Percentiles rank a stretch among this genome's conserved stretches.
Evolutionary conservation across 2,797 vertebrate genomes (phyloP).

Genomic region (Serranus cabrilla): DNA sequence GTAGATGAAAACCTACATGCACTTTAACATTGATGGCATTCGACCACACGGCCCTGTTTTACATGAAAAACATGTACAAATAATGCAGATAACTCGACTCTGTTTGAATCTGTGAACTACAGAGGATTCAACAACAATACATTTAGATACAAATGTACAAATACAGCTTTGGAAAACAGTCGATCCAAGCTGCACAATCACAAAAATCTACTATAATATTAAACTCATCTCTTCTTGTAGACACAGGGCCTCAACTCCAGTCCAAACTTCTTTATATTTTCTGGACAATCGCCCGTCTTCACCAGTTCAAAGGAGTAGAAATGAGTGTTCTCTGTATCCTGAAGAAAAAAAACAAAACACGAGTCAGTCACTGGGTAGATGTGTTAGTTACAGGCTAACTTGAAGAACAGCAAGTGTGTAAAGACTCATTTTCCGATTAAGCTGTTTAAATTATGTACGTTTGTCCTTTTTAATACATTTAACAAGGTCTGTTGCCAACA

Average conservation of each 20-base stretch:
- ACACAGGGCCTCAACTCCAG: constrained; percentile 86
- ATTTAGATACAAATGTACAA: neutral
- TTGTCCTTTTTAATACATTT: constrained; percentile 7
- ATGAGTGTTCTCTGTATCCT: constrained; percentile 86
- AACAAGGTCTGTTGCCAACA: constrained; percentile 4
- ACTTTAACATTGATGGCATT: neutral
- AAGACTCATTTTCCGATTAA: neutral
- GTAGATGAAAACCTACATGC: neutral
- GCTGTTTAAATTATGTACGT: neutral
- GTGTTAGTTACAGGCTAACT: neutral
- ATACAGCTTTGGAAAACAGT: neutral
- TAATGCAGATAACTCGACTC: constrained; percentile 4
- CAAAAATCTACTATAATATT: neutral
- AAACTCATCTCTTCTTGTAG: constrained; percentile 87
- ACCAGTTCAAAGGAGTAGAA: constrained; percentile 86
- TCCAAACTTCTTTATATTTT: constrained; percentile 74
- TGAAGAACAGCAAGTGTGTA: neutral
- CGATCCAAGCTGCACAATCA: neutral
- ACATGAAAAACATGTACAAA: constrained; percentile 7
- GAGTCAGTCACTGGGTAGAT: neutral
- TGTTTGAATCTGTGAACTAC: constrained; percentile 6
- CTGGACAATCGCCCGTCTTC: constrained; percentile 75
- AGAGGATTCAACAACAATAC: neutral
- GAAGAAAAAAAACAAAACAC: constrained; percentile 22
- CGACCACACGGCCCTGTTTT: neutral